Percentiles rank a stretch among this genome's conserved stretches.
phyloP scores from a whole-genome alignment of 1,140 invertebrate species.

The Drosophila nigrodunni region DNA sequence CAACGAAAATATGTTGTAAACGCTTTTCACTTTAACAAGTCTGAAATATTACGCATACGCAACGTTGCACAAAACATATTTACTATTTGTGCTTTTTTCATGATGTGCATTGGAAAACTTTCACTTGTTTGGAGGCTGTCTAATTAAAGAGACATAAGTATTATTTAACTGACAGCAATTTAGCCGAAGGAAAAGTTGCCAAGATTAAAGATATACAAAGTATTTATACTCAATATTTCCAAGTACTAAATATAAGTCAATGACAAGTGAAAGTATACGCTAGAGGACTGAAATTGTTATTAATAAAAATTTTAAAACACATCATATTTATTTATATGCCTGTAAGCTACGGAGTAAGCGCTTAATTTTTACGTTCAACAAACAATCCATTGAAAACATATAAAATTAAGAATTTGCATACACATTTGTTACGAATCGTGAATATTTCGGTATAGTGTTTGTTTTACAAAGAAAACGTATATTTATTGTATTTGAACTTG shows the following conservation, averaged over 20 bases:
- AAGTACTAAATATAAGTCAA: neutral
- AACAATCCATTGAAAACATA: constrained; percentile 6
- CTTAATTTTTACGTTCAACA: neutral
- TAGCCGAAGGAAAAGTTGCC: constrained; percentile 32
- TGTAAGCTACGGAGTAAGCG: neutral
- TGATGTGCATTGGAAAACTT: constrained; percentile 54
- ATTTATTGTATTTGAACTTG: too few relatives aligned
- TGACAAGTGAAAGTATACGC: too few relatives aligned
- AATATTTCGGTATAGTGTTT: neutral
- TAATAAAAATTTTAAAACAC: neutral
- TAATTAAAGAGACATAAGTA: constrained; percentile 65
- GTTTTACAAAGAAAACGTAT: too few relatives aligned
- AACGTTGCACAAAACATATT: constrained; percentile 39
- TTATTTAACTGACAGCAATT: constrained; percentile 66
- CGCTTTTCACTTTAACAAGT: constrained; percentile 61
- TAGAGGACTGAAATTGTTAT: too few relatives aligned
- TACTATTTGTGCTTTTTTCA: constrained; percentile 7
- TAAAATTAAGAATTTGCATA: constrained; percentile 13
- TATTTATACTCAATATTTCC: neutral
- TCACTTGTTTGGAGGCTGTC: constrained; percentile 51
- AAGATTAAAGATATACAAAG: constrained; percentile 9
- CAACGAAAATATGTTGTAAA: constrained; percentile 36
- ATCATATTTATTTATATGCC: neutral
- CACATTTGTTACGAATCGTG: constrained; percentile 3
- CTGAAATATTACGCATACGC: constrained; percentile 79